These are phyloP conservation scores for Cydia pomonella DNA, from an alignment of 1,140 invertebrate genomes.

Conservation along the genomic window DNA sequence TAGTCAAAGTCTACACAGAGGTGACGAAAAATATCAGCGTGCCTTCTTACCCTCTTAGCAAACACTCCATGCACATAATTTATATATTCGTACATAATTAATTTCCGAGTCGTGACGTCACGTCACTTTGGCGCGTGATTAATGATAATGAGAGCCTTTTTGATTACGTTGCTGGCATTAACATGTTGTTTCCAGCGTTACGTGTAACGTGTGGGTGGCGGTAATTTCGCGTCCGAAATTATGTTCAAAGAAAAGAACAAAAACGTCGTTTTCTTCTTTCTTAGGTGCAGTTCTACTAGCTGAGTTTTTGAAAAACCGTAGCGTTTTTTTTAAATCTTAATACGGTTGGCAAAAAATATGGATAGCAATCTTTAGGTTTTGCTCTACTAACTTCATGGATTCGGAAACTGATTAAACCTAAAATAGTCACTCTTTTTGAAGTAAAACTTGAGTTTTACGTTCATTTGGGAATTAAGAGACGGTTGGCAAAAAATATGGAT, in stretches of 20 bases:
- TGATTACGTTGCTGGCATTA: constrained; percentile 13
- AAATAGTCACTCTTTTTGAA: too few species aligned
- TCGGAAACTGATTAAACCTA: too few species aligned
- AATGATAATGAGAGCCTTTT: constrained; percentile 19
- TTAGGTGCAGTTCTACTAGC: too few species aligned
- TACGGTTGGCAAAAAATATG: too few species aligned
- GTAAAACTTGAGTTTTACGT: too few species aligned
- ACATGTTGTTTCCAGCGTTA: not conserved
- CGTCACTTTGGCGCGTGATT: constrained; percentile 10
- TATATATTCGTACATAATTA: constrained; percentile 20
- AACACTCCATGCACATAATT: constrained; percentile 18
- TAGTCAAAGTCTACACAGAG: not conserved
- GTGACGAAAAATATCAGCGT: not conserved
- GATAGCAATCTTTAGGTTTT: too few species aligned
- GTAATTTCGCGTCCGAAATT: not conserved
- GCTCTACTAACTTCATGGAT: too few species aligned
- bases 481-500: too few species aligned
- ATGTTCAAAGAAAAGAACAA: constrained; percentile 14
- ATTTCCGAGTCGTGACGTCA: constrained; percentile 18
- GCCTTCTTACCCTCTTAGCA: not conserved
- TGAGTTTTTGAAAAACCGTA: not conserved
- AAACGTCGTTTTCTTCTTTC: too few species aligned
- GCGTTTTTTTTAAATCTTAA: too few species aligned
- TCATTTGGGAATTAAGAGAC: too few species aligned
- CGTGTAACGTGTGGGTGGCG: not conserved